A percentile compares a stretch with the other conserved stretches of the same genome.
Evolutionary conservation across 2,888 invertebrate species (phyloP).

Genomic region (Norana najaformis): DNA sequence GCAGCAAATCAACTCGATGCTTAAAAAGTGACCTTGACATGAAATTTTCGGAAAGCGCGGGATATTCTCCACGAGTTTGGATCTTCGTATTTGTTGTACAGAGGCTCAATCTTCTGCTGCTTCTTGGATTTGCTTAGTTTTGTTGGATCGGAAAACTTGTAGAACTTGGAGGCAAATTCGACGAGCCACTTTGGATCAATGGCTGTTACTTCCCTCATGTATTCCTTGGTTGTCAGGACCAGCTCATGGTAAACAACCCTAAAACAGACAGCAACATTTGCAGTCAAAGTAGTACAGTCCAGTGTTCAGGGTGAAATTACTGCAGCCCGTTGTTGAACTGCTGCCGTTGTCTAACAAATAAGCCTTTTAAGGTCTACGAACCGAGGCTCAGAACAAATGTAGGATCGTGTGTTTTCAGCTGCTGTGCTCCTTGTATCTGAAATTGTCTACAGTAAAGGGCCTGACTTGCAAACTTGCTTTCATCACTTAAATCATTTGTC

Average conservation of each 20-base stretch:
- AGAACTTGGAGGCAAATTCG: conserved; percentile 98
- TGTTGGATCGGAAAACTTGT: conserved; percentile 96
- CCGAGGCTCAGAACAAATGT: too few relatives aligned
- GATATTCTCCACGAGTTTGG: conserved; percentile 99
- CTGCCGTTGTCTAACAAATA: not conserved
- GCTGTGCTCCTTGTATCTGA: too few relatives aligned
- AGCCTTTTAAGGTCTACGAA: too few relatives aligned
- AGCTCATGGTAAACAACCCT: conserved; percentile 98
- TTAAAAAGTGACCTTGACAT: conserved; percentile 62
- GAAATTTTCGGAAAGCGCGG: conserved; percentile 61
- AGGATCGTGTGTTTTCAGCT: too few relatives aligned
- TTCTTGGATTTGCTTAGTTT: conserved; percentile 98
- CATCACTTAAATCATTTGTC: too few relatives aligned
- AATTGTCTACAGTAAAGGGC: too few relatives aligned
- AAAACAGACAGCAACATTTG: conserved; percentile 47
- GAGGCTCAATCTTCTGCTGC: conserved; percentile 93
- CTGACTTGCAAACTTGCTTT: too few relatives aligned
- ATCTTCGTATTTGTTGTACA: conserved; percentile 98
- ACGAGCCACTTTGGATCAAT: conserved; percentile 79
- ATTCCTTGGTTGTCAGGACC: conserved; percentile 97
- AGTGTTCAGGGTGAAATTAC: not conserved
- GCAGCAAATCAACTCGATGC: not conserved
- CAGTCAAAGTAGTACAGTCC: not conserved
- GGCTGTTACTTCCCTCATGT: conserved; percentile 87
- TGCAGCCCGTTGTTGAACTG: not conserved